Percentiles rank a stretch among this genome's conserved stretches.
These are phyloP conservation scores for Puntigrus tetrazona DNA, from an alignment of 2,113 vertebrate species.

Conservation along the genomic window DNA sequence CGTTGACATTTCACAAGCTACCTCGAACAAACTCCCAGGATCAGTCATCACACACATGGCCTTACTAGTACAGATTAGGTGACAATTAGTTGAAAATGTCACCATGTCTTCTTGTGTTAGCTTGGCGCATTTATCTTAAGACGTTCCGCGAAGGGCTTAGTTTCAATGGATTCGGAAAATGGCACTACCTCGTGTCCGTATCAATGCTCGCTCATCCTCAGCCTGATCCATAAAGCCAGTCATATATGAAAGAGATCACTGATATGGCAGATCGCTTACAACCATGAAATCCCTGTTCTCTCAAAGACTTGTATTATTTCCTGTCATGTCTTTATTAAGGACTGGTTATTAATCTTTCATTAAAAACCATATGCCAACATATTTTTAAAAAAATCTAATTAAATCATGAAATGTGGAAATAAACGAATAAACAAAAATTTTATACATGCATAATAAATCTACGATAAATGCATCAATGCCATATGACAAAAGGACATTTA, in stretches of 20 bases:
- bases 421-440: background rate
- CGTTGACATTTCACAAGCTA: constrained; percentile 75
- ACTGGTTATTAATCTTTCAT: background rate
- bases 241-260: constrained; percentile 12
- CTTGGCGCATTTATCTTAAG: constrained; percentile 58
- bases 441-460: background rate
- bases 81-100: constrained; percentile 75
- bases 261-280: background rate
- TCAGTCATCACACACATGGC: constrained; percentile 65
- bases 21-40: constrained; percentile 70
- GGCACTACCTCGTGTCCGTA: background rate
- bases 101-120: constrained; percentile 59
- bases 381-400: background rate
- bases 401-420: background rate
- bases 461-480: background rate
- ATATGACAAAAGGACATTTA: background rate
- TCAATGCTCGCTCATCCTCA: constrained; percentile 2
- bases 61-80: constrained; percentile 65
- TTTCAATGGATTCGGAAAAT: constrained; percentile 46
- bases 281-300: background rate
- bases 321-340: background rate
- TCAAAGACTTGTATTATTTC: background rate
- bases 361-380: background rate
- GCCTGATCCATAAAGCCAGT: background rate
- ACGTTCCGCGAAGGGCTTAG: constrained; percentile 52